Conservation (phyloP, 1,140 invertebrate genomes). For the Pectinophora gossypiella region DNA sequence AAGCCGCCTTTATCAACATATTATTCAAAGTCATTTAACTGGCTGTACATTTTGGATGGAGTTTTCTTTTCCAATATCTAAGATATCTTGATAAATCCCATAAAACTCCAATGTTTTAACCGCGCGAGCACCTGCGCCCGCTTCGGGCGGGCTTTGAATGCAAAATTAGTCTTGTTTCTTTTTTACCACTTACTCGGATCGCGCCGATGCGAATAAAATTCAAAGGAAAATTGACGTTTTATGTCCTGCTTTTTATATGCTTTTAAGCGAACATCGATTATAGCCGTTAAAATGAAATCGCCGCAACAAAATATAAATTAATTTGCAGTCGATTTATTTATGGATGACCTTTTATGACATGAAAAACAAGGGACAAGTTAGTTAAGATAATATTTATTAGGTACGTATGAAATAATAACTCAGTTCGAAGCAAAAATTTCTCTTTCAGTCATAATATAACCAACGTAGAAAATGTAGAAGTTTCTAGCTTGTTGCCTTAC, state of each 20-base stretch:
- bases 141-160: constrained; percentile 62
- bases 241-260: constrained; percentile 38
- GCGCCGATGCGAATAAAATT: constrained; percentile 55
- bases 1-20: neutral
- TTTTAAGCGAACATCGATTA: constrained; percentile 20
- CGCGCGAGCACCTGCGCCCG: constrained; percentile 60
- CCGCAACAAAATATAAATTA: constrained; percentile 1
- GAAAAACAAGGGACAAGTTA: neutral
- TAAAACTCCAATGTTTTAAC: constrained; percentile 72
- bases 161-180: constrained; percentile 72
- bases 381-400: too few species aligned
- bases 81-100: constrained; percentile 72
- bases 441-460: too few species aligned
- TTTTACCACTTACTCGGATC: constrained; percentile 64
- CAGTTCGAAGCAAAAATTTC: too few species aligned
- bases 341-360: neutral
- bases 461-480: too few species aligned
- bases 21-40: neutral
- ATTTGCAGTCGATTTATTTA: neutral
- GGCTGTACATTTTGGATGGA: neutral
- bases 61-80: constrained; percentile 49
- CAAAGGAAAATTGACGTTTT: constrained; percentile 53
- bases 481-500: too few species aligned
- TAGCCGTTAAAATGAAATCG: constrained; percentile 10
- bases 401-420: too few species aligned